These are phyloP conservation scores for Heliconius sara DNA, from an alignment of 2,888 invertebrate species.

Conservation along the genomic window DNA sequence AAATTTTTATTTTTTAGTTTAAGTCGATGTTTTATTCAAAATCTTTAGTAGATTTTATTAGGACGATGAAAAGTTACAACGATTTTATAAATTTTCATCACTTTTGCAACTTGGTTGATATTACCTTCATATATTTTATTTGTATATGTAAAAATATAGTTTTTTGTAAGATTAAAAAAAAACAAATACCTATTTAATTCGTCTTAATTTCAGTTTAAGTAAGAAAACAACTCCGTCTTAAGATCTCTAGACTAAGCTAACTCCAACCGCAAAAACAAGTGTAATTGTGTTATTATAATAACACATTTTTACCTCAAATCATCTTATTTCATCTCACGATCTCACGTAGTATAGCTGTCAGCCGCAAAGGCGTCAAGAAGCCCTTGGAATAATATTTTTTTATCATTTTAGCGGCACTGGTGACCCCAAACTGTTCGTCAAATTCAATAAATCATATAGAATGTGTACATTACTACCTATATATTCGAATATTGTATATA, in stretches of 20 bases:
- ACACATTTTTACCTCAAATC: conserved; percentile 10
- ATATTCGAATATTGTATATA: no score
- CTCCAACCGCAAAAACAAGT: conserved; percentile 6
- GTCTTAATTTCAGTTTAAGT: neutral
- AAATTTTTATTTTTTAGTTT: no score
- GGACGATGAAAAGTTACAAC: no score
- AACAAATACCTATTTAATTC: neutral
- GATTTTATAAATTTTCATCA: neutral
- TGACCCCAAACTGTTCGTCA: conserved; percentile 3
- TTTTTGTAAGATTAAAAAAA: neutral
- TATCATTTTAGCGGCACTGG: conserved; percentile 31
- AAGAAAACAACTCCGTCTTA: neutral
- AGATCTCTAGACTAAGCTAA: neutral
- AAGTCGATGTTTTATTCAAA: neutral
- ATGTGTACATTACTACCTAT: neutral
- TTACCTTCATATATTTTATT: neutral
- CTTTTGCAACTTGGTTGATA: neutral
- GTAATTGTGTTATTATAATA: conserved; percentile 11
- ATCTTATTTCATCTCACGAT: conserved; percentile 14
- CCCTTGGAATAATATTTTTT: conserved; percentile 30
- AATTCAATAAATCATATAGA: conserved; percentile 16
- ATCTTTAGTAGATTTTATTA: no score
- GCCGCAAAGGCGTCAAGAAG: conserved; percentile 26
- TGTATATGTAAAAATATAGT: neutral
- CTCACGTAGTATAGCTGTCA: conserved; percentile 28